phyloP scores from a whole-genome alignment of 2,113 vertebrate species.

The Brachypodius melanocephalos region DNA sequence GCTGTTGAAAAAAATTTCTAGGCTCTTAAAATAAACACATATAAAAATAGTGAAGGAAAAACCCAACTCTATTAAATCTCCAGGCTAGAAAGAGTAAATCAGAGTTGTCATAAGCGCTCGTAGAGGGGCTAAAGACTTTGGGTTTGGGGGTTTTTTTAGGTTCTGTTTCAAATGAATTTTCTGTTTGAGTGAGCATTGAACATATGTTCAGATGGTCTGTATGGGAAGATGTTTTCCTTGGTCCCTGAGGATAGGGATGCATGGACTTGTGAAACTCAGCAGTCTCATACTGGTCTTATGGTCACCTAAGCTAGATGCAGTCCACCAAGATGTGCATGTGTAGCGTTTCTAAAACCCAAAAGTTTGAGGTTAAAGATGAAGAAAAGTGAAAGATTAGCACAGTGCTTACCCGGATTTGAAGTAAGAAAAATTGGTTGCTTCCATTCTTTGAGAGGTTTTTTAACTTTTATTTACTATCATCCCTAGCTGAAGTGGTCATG shows the following conservation, averaged over 20 bases:
- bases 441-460: neutral
- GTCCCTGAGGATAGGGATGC: neutral
- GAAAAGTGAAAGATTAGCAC: neutral
- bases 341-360: neutral
- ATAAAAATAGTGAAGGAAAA: neutral
- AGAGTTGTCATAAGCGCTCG: neutral
- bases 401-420: neutral
- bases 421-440: neutral
- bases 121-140: neutral
- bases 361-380: neutral
- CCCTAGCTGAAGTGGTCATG: neutral
- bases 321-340: neutral
- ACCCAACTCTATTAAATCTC: neutral
- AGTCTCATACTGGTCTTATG: neutral
- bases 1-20: neutral
- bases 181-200: neutral
- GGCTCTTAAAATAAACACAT: neutral
- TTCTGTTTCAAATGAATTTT: neutral
- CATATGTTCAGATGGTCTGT: neutral
- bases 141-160: neutral
- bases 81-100: neutral
- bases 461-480: neutral
- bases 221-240: neutral
- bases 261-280: neutral
- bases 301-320: neutral